Base-by-base conservation (phyloP, 2,113 vertebrate species). In the Chionodraco myersi region DNA sequence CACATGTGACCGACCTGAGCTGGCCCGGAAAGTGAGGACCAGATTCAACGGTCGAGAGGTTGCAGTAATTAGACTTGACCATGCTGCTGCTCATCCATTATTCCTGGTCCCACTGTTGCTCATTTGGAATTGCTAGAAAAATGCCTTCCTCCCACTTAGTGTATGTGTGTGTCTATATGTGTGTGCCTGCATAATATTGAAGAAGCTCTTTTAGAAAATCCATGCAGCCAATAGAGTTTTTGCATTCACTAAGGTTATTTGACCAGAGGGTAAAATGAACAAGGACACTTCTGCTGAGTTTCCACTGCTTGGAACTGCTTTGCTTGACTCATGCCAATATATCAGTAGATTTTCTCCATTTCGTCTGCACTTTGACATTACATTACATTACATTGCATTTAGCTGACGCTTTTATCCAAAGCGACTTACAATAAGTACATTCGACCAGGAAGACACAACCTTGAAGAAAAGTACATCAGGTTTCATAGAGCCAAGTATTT, bases 21-120 rank as follows among this genome's bases (percentile, higher is more conserved):
- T 72, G 81, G 61, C 61, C 45, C 10, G n/a, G 44, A 70, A 67
- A 72, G 63, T 72, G 52, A 61, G 44, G 76, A 59, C 21, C 79
- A 41, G 63, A 79, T 80, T 81, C 82, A 87, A 44, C 51, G 85
- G 82, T 87, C 56, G 10, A 73, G 76, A 18, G 72, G 63, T 68
- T 83, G 79, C 75, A 72, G 85, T 90, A 91, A 92, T 93, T 91
- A 92, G 75, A 91, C 86, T 79, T 4, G 79, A 79, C 72, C 60
- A 23, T 58, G 66, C 72, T 52, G 76, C 80, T 73, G 82, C 88
- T 85, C 87, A 84, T 89, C 75, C 69, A 89, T 92, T 91, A 91
- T 83, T 83, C 66, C 86, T 77, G 57, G 66, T 85, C 71, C 66
- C 86, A 72, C 65, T 47, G 82, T 63, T 79, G 75, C 66, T 80